Conservation (phyloP, 2,888 invertebrate genomes). For the Netelia melanura region DNA sequence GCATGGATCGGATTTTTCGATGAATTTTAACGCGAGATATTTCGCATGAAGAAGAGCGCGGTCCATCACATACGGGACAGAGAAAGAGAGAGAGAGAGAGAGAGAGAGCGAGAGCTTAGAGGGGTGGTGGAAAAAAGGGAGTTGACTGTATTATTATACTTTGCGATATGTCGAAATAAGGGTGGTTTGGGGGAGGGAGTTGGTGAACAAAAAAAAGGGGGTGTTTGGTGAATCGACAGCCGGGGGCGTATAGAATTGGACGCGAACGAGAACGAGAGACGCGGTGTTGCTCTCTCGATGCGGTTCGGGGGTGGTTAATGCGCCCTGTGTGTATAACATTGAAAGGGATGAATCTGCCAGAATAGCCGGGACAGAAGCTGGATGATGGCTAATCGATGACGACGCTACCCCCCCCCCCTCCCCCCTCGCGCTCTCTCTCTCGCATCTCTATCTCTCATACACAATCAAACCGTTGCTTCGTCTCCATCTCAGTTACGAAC, state of each 20-base stretch:
- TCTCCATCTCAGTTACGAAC: too few relatives aligned
- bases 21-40: constrained; percentile 59
- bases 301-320: constrained; percentile 56
- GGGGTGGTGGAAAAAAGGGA: background rate
- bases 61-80: background rate
- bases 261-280: background rate
- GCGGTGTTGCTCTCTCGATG: background rate
- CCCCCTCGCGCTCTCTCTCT: background rate
- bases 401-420: constrained; percentile 58
- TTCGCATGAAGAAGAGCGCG: constrained; percentile 52
- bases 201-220: constrained; percentile 34
- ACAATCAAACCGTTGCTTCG: background rate
- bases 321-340: background rate
- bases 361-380: constrained; percentile 67
- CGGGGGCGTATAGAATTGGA: background rate
- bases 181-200: constrained; percentile 12
- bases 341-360: constrained; percentile 58
- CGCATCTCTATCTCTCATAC: background rate
- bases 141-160: constrained; percentile 24
- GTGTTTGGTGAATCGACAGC: constrained; percentile 25
- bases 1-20: constrained; percentile 57
- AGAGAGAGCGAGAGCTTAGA: background rate
- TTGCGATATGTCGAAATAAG: constrained; percentile 42
- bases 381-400: constrained; percentile 72
- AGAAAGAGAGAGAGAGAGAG: background rate